Evolutionary conservation across 2,113 vertebrate species (phyloP), one percentile per base, ranked within the genome.

Genomic region (Phylloscopus whistleri): DNA sequence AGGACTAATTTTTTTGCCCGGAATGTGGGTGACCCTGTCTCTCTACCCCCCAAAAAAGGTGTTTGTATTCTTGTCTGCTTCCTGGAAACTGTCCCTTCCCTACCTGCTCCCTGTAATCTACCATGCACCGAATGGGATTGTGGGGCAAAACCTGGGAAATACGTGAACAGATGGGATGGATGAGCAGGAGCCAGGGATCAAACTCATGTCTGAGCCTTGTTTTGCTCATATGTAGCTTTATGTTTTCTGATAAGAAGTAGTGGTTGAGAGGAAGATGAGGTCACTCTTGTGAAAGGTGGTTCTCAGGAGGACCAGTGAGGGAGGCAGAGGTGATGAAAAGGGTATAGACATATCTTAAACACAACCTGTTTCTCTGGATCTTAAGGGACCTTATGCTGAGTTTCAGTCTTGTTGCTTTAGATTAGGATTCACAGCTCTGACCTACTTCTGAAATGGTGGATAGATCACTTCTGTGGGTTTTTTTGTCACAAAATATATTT

Each of bases 351-450:
- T 17, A 24, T 58, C 70, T 92, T 83, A 69, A 85, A 66, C 31
- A 43, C 37, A 75, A 69, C 27, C 11, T 7, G 6, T 76, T 70
- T 73, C 58, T 51, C 67, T 90, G 59, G 31, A 55, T 76, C 23
- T 88, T 74, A 59, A 53, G 73, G 15, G 27, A 56, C n/a, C 51
- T 92, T 73, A 83, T 80, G 55, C 22, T 86, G 56, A 39, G 13
- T 76, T 80, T 46, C 62, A 69, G 63, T 68, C 21, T 4, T 83
- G 79, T 77, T 94, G n/a, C n/a, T 73, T 93, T 80, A 72, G 43
- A 86, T 92, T 90, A 92, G 44, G 63, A 93, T 88, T 95, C 90
- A 88, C 53, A 77, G 19, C 39, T 88, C 79, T 92, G 85, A 74
- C 55, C 79, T 90, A 48, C 46, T 90, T 96, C 37, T 73, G 75